These are phyloP conservation scores for Palythoa caribaeorum DNA, from an alignment of 92 coral and sea anemone species.

Conservation along the genomic window DNA sequence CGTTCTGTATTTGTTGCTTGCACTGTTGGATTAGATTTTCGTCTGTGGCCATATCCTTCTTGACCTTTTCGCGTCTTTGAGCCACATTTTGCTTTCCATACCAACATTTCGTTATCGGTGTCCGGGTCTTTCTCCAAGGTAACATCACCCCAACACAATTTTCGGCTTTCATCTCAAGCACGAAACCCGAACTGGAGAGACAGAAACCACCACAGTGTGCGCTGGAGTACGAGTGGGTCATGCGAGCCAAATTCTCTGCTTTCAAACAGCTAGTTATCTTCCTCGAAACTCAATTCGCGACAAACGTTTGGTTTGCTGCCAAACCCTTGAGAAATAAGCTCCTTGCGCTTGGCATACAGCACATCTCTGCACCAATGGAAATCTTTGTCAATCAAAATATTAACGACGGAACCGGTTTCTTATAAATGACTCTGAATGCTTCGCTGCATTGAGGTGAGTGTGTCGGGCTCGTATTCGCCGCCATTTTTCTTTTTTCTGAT, in stretches of 20 bases:
- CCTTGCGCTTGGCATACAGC: constrained; percentile 2
- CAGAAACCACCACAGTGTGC: constrained; percentile 29
- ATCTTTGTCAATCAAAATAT: constrained; percentile 24
- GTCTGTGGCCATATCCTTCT: constrained; percentile 27
- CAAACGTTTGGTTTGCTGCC: constrained; percentile 43
- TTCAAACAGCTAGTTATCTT: constrained; percentile 19
- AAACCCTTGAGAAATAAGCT: constrained; percentile 22
- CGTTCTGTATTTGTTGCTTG: constrained; percentile 39
- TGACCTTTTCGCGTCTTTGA: constrained; percentile 13
- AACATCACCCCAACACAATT: constrained; percentile 43
- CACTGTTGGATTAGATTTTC: constrained; percentile 34
- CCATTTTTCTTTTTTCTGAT: constrained; percentile 34
- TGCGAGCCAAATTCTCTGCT: background rate
- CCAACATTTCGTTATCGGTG: background rate
- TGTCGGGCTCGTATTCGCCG: constrained; percentile 36
- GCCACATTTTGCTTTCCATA: constrained; percentile 10
- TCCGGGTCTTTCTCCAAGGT: constrained; percentile 23
- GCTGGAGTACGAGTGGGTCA: background rate
- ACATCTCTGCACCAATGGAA: constrained; percentile 30
- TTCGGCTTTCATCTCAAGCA: constrained; percentile 30
- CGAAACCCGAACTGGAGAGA: constrained; percentile 41
- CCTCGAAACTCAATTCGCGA: constrained; percentile 27
- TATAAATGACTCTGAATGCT: constrained; percentile 31
- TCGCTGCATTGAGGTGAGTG: constrained; percentile 48
- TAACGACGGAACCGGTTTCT: background rate